Evolutionary conservation across 2,888 invertebrate species (phyloP), one percentile per base, ranked within the genome.

Genomic region (Nasonovia ribisnigri): DNA sequence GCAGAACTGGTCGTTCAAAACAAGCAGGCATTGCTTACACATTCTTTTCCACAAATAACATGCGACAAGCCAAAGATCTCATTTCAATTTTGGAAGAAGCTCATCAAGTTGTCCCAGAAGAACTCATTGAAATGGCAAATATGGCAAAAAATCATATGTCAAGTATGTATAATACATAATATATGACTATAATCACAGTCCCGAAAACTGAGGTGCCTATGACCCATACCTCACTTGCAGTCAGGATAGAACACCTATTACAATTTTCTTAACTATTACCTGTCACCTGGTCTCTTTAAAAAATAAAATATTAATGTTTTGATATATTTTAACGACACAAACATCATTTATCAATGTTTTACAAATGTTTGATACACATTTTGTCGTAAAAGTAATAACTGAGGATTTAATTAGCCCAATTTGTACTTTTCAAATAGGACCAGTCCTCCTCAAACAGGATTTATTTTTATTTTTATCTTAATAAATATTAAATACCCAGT

Each of bases 11-110:
- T 20, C 97, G 99, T 95, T 98, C 98, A 95, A 98, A 98, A 95
- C 98, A 98, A 95, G 97, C 98, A 84, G 98, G 99, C 88, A 99
- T 99, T 16, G 99, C 99, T 0, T 99, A 99, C 96, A 99, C 99
- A 8, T 99, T 99, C 96, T 99, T 99, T 96, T 99, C 99, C 0
- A 97, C 97, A 26, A 97, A 97, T 94, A 99, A 99, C 96, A 97
- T 97, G 84, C 97, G 98, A 94, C 99, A 99, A 96, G 99, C 99
- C 0, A 97, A 98, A 95, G 99, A 99, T 95, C 96, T 99, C 95
- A 97, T 99, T 94, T 97, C 98, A 51, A 99, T 99, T 5, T 96
- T 99, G 90, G 97, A 98, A 95, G 99, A 99, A 96, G 99, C 99
- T 67, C 98, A 98, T 3, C 99, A 99, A 95, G 97, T 96, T 54